A percentile compares a stretch with the other conserved stretches of the same genome.
phyloP scores from a whole-genome alignment of 1,140 invertebrate genomes.

The Arion vulgaris region DNA sequence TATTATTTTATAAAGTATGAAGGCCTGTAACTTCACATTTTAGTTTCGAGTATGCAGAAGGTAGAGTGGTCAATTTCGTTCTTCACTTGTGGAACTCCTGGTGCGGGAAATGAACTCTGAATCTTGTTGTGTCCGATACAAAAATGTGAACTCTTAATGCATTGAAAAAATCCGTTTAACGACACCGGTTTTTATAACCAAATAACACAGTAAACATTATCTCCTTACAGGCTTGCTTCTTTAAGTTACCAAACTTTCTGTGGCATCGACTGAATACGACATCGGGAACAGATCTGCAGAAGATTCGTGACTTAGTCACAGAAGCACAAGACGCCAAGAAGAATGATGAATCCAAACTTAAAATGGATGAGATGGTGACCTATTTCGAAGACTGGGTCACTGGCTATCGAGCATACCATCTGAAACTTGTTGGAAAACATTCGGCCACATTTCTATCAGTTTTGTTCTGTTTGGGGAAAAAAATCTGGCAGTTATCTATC shows the following conservation, averaged over 20 bases:
- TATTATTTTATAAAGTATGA: too few species aligned
- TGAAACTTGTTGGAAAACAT: conserved; percentile 47
- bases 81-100: too few species aligned
- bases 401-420: conserved; percentile 50
- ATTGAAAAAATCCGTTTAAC: too few species aligned
- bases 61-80: too few species aligned
- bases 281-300: conserved; percentile 51
- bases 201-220: too few species aligned
- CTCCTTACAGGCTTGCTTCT: conserved; percentile 69
- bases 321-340: conserved; percentile 8
- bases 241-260: conserved; percentile 68
- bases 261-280: conserved; percentile 61
- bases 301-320: conserved; percentile 36
- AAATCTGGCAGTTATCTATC: conserved; percentile 73
- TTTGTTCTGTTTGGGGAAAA: conserved; percentile 55
- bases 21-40: too few species aligned
- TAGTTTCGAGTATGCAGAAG: too few species aligned
- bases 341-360: conserved; percentile 46
- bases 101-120: too few species aligned
- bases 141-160: too few species aligned
- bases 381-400: conserved; percentile 55
- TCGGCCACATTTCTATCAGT: conserved; percentile 35
- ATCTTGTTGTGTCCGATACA: too few species aligned
- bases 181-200: too few species aligned
- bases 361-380: conserved; percentile 51